Conservation (phyloP, 2,888 invertebrate genomes). For the Spicauda simplicius region DNA sequence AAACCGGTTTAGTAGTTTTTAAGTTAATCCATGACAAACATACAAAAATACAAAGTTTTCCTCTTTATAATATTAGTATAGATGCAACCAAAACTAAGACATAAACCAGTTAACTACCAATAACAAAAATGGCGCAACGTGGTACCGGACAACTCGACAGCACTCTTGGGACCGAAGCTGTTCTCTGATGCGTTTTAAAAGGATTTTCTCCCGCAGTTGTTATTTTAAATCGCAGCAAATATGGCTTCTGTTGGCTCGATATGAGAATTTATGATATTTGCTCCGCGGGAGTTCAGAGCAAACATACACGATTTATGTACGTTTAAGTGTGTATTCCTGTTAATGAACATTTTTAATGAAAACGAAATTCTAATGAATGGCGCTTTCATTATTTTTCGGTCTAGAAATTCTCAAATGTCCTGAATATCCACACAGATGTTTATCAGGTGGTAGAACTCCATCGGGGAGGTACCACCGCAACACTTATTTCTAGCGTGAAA, state of each 20-base stretch:
- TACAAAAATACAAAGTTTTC: too few relatives aligned
- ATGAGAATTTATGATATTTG: slow-evolving; percentile 25
- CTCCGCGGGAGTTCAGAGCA: slow-evolving; percentile 10
- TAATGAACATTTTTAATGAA: too few relatives aligned
- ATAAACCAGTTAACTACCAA: not conserved
- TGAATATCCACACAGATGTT: too few relatives aligned
- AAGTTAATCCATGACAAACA: too few relatives aligned
- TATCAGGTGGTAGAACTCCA: too few relatives aligned
- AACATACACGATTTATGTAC: not conserved
- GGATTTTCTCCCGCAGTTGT: slow-evolving; percentile 27
- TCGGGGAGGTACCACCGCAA: too few relatives aligned
- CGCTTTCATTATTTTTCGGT: too few relatives aligned
- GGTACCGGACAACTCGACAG: slow-evolving; percentile 30
- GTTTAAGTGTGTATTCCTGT: too few relatives aligned
- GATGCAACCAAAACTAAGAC: not conserved
- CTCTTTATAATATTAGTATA: not conserved
- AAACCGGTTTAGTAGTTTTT: too few relatives aligned
- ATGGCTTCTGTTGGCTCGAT: slow-evolving; percentile 12
- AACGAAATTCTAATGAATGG: too few relatives aligned
- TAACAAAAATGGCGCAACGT: slow-evolving; percentile 33
- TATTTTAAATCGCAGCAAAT: slow-evolving; percentile 17
- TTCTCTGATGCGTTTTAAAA: slow-evolving; percentile 22
- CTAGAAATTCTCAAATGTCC: too few relatives aligned
- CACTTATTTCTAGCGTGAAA: too few relatives aligned
- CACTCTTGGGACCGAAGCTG: slow-evolving; percentile 4